These are phyloP conservation scores for Drosophila merina DNA, from an alignment of 2,888 invertebrate species.

Conservation along the genomic window DNA sequence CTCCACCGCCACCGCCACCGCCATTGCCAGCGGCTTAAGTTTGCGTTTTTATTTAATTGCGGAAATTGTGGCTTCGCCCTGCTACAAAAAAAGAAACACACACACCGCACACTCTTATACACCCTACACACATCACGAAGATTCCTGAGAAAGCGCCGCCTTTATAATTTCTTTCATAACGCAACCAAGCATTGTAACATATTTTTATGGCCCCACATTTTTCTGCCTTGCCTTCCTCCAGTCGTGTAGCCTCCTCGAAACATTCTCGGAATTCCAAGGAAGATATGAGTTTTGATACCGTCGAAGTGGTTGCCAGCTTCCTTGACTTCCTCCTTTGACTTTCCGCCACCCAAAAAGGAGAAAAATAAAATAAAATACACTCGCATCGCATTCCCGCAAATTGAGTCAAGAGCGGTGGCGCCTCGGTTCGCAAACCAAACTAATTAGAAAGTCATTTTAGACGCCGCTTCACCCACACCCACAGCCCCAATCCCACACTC, in stretches of 20 bases:
- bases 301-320: constrained; percentile 54
- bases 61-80: constrained; percentile 74
- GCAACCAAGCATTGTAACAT: constrained; percentile 73
- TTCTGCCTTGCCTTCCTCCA: constrained; percentile 44
- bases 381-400: constrained; percentile 33
- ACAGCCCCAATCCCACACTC: constrained; percentile 56
- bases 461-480: constrained; percentile 50
- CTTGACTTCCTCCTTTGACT: constrained; percentile 11
- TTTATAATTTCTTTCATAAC: constrained; percentile 76
- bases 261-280: constrained; percentile 74
- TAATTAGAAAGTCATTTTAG: constrained; percentile 19
- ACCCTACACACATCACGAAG: constrained; percentile 13
- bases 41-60: constrained; percentile 79
- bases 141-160: constrained; percentile 43
- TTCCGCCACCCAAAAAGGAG: constrained; percentile 8
- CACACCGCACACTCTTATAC: constrained; percentile 1
- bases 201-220: constrained; percentile 75
- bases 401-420: constrained; percentile 69
- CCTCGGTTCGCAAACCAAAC: constrained; percentile 67
- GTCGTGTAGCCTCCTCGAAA: constrained; percentile 27
- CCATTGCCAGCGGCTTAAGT: constrained; percentile 67
- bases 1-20: constrained; percentile 33
- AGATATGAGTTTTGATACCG: constrained; percentile 70
- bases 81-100: constrained; percentile 38
- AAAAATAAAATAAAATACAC: constrained; percentile 12